Evolutionary conservation across 2,888 invertebrate species (phyloP).

Genomic region (Sicus ferrugineus): DNA sequence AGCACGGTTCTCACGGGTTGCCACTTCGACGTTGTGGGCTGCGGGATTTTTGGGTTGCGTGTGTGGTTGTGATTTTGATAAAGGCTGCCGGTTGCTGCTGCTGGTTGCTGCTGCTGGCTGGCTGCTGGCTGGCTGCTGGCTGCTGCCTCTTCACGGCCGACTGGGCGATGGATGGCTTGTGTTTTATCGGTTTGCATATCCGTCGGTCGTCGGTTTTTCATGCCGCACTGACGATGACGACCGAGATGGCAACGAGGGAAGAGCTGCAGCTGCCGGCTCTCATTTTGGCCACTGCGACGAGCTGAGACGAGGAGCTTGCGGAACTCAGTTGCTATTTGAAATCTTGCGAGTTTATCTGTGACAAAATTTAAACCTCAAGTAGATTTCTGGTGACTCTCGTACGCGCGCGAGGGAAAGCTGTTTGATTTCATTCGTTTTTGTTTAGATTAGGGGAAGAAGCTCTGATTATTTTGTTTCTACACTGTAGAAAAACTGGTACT

Average conservation of each 20-base stretch:
- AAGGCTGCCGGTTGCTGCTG: no score
- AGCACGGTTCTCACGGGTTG: neutral
- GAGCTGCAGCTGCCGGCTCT: neutral
- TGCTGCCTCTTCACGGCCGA: no score
- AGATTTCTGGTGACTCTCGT: neutral
- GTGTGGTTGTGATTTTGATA: slow-evolving; percentile 8
- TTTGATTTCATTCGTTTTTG: no score
- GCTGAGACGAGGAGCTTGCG: neutral
- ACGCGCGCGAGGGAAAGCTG: no score
- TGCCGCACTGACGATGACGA: neutral
- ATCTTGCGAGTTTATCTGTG: no score
- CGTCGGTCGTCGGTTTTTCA: neutral
- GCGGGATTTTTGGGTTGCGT: neutral
- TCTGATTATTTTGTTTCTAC: no score
- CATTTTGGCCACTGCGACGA: neutral
- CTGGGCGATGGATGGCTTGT: no score
- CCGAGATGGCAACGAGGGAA: neutral
- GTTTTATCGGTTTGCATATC: neutral
- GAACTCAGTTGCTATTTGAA: neutral
- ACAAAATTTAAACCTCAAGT: slow-evolving; percentile 5
- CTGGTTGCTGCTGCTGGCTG: neutral
- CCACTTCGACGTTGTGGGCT: neutral
- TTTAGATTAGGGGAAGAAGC: no score
- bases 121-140: neutral
- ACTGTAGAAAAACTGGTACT: no score